These are phyloP conservation scores for Acrossocheilus fasciatus DNA, from an alignment of 2,797 vertebrate genomes.

Conservation along the genomic window DNA sequence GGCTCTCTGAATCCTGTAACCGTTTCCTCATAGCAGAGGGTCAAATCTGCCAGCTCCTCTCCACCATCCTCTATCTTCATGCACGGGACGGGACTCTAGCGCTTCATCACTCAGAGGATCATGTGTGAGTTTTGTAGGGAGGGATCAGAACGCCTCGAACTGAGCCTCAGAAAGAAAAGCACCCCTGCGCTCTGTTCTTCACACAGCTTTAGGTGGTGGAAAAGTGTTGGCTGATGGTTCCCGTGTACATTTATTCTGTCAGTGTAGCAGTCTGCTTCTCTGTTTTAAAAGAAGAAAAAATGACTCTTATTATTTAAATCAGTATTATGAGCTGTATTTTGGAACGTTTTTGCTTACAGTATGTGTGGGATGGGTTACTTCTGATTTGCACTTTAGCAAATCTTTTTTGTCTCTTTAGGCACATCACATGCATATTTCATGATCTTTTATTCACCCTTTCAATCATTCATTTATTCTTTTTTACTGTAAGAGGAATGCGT, in stretches of 20 bases:
- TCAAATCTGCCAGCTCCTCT: slow-evolving; percentile 21
- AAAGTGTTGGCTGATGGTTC: slow-evolving; percentile 74
- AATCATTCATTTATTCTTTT: slow-evolving; percentile 6
- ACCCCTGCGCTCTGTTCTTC: slow-evolving; percentile 64
- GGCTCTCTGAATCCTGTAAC: slow-evolving; percentile 93
- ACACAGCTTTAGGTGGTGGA: slow-evolving; percentile 68
- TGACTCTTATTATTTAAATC: slow-evolving; percentile 70
- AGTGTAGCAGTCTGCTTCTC: slow-evolving; percentile 77
- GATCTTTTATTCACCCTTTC: slow-evolving; percentile 26
- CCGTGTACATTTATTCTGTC: slow-evolving; percentile 64
- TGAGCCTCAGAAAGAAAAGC: slow-evolving; percentile 38
- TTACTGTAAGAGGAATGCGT: slow-evolving; percentile 26
- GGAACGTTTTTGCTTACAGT: slow-evolving; percentile 71
- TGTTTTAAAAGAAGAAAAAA: slow-evolving; percentile 73
- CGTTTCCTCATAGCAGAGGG: slow-evolving; percentile 89
- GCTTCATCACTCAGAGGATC: slow-evolving; percentile 63
- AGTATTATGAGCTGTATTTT: slow-evolving; percentile 77
- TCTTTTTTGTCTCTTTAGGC: slow-evolving; percentile 49
- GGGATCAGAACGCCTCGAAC: slow-evolving; percentile 65
- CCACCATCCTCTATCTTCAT: slow-evolving; percentile 48
- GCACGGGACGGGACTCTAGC: slow-evolving; percentile 67
- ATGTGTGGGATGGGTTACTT: slow-evolving; percentile 65
- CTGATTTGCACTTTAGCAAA: slow-evolving; percentile 40
- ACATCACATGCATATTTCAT: slow-evolving; percentile 30
- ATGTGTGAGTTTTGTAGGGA: slow-evolving; percentile 61